Base-by-base conservation (phyloP, 2,113 vertebrate species). In the Pipa parva region DNA sequence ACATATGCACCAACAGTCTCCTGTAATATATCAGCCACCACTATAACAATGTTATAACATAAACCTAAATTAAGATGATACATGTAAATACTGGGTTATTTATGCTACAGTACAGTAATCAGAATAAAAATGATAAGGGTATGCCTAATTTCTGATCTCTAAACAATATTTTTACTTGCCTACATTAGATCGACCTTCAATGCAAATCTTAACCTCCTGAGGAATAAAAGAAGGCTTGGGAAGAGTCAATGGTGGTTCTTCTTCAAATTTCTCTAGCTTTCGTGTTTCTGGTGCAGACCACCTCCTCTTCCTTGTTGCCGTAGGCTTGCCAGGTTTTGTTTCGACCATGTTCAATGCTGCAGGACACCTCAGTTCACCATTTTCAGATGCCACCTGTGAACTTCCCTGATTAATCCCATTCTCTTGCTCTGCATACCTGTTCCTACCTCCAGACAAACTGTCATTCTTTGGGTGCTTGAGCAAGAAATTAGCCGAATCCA, bases 131-230 rank as follows among this genome's bases (percentile, higher is more conserved):
- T 63, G 82, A 79, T 74, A 80, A 80, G 77, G 82, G 83, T 79
- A 81, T 79, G 77, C 83, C 83, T 74, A 74, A 75, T 81, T 81
- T 81, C 79, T 71, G 74, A 79, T 78, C 73, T 81, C 83, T 75
- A 63, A 82, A 57, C 71, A 13, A 70, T 77, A 18, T 81, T 76
- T 84, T 95, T 87, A 98, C 89, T 97, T 97, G 88, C 95, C 96
- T 85, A 95, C 87, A 52, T 93, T 98, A 63, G 97, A 99, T 83
- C 93, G 91, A 84, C 97, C 97, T 90, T 99, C 97, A 58, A 99
- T 98, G 90, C 92, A 95, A 86, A 97, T 92, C 86, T 99, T 99
- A 85, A 99, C 89, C 91, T 96, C 93, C 77, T 96, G 92, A 87
- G 96, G 90, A 87, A 98, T 93, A 79, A 99, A 97, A 76, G 93